Conservation (phyloP, 2,888 invertebrate species). For the Watsonalla cultraria region DNA sequence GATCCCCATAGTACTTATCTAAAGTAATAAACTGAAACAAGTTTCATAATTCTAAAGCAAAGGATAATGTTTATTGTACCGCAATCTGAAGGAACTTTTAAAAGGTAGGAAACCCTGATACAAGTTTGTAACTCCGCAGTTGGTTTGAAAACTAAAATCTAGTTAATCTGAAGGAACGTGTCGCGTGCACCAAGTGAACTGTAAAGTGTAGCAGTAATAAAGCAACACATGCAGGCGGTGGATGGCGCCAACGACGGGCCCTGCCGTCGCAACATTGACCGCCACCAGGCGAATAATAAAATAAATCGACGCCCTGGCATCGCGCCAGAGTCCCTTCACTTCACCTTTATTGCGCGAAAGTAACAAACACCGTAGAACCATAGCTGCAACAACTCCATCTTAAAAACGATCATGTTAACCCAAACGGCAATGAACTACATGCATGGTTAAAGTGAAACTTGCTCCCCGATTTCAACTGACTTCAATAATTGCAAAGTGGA, state of each 20-base stretch:
- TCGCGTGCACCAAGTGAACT: conserved; percentile 22
- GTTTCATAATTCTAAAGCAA: too few species aligned
- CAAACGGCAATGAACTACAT: conserved; percentile 27
- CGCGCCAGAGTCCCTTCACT: conserved; percentile 69
- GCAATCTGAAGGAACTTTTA: too few species aligned
- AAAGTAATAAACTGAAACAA: too few species aligned
- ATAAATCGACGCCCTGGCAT: conserved; percentile 69
- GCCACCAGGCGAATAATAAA: conserved; percentile 73
- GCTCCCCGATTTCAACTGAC: background rate
- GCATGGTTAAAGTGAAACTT: conserved; percentile 1
- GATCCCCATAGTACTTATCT: too few species aligned
- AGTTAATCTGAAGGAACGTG: conserved; percentile 2
- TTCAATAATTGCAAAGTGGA: conserved; percentile 45
- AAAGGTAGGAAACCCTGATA: too few species aligned
- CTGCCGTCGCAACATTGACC: conserved; percentile 74
- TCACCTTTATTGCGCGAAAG: conserved; percentile 48
- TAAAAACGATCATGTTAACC: conserved; percentile 23
- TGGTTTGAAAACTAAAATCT: background rate
- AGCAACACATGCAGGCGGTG: conserved; percentile 59
- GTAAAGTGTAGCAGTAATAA: conserved; percentile 42
- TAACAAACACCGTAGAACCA: conserved; percentile 31
- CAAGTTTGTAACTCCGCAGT: background rate
- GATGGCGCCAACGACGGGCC: conserved; percentile 53
- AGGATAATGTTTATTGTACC: too few species aligned
- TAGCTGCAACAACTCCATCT: conserved; percentile 22